Evolutionary conservation across 2,888 invertebrate genomes (phyloP).

Genomic region (Drosophila prolongata): DNA sequence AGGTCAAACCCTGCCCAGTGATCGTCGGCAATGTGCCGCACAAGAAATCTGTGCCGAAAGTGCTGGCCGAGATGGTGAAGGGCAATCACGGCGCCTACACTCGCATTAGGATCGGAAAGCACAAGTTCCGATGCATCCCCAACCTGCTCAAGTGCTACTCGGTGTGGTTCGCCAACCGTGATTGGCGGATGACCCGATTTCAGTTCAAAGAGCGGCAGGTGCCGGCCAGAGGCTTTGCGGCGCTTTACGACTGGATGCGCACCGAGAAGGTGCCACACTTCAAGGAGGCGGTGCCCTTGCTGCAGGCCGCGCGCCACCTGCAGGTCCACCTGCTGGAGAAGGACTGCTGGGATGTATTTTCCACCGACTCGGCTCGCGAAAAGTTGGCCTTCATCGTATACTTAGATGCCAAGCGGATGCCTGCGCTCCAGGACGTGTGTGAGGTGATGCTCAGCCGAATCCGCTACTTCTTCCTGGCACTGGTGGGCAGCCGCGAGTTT

Average conservation of each 20-base stretch:
- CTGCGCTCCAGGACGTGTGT: slow-evolving; percentile 1
- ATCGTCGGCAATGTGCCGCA: not conserved
- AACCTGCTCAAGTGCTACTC: slow-evolving; percentile 25
- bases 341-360: slow-evolving; percentile 16
- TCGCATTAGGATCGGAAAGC: slow-evolving; percentile 12
- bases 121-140: slow-evolving; percentile 24
- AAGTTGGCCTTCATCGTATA: slow-evolving; percentile 29
- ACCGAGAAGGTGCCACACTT: not conserved
- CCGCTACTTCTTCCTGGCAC: slow-evolving; percentile 34
- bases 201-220: slow-evolving; percentile 9
- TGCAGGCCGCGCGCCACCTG: slow-evolving; percentile 40
- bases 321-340: slow-evolving; percentile 5
- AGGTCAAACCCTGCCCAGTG: not conserved
- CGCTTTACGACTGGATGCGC: slow-evolving; percentile 47
- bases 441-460: slow-evolving; percentile 23
- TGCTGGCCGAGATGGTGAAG: not conserved
- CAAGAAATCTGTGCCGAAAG: not conserved
- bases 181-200: slow-evolving; percentile 12
- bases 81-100: slow-evolving; percentile 19
- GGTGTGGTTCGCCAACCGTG: slow-evolving; percentile 26
- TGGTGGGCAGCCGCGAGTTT: slow-evolving; percentile 37
- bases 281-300: not conserved
- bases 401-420: not conserved
- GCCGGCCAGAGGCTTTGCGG: slow-evolving; percentile 18
- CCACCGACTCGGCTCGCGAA: slow-evolving; percentile 13